Conservation (phyloP, 2,113 vertebrate species). For the Rissa tridactyla region DNA sequence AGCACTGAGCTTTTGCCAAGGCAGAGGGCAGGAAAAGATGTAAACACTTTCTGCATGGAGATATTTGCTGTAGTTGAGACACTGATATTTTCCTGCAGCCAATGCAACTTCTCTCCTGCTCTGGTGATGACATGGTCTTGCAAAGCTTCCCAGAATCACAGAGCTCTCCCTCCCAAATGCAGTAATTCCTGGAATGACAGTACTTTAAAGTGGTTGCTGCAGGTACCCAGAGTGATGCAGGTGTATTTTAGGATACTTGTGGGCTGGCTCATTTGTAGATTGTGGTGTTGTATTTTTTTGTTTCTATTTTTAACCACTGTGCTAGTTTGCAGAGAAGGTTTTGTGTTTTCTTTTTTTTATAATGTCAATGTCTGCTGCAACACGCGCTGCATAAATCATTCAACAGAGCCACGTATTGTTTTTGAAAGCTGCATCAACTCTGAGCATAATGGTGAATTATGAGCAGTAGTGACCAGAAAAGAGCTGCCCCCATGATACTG, state of each 20-base stretch:
- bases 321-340: background rate
- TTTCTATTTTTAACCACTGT: slow-evolving; percentile 29
- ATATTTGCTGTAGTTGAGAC: background rate
- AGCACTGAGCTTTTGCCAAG: background rate
- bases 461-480: background rate
- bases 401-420: background rate
- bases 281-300: background rate
- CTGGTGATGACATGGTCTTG: background rate
- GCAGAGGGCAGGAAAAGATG: background rate
- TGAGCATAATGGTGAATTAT: background rate
- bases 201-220: background rate
- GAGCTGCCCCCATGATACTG: background rate
- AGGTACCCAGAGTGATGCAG: background rate
- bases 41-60: background rate
- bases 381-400: background rate
- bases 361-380: background rate
- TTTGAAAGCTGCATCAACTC: background rate
- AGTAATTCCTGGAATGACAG: background rate
- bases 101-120: background rate
- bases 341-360: background rate
- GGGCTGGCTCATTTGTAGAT: background rate
- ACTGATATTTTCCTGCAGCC: background rate
- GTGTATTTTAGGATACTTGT: slow-evolving; percentile 24
- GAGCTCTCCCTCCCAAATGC: background rate
- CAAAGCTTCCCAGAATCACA: background rate